Evolutionary conservation across 2,113 vertebrate species (phyloP).

Genomic region (Clinocottus analis): DNA sequence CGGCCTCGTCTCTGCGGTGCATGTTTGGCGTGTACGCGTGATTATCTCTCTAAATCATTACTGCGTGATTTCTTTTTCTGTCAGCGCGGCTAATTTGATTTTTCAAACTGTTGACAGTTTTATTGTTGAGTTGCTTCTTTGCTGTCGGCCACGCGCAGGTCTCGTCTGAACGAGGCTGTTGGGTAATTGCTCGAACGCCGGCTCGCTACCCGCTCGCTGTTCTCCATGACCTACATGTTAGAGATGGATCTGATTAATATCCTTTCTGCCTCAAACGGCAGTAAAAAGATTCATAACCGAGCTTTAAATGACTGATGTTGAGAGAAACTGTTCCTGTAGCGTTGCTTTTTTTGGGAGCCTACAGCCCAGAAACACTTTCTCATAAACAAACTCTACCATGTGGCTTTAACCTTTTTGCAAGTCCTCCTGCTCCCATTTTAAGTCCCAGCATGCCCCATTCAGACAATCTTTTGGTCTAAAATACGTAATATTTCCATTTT

Average conservation of each 20-base stretch:
- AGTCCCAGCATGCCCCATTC: no score
- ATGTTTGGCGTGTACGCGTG: slow-evolving; percentile 9
- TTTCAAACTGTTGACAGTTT: slow-evolving; percentile 62
- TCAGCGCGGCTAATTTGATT: slow-evolving; percentile 41
- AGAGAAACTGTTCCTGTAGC: slow-evolving; percentile 30
- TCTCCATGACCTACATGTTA: slow-evolving; percentile 47
- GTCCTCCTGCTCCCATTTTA: no score
- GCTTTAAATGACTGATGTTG: slow-evolving; percentile 42
- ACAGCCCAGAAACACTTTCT: background rate
- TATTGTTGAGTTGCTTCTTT: slow-evolving; percentile 47
- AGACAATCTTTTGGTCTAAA: no score
- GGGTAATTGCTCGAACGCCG: slow-evolving; percentile 60
- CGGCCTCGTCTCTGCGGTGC: slow-evolving; percentile 11
- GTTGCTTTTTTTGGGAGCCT: background rate
- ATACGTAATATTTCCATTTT: no score
- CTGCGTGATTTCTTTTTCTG: slow-evolving; percentile 14
- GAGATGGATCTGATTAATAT: slow-evolving; percentile 56
- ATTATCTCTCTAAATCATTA: slow-evolving; percentile 42
- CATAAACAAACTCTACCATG: background rate
- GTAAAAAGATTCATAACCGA: slow-evolving; percentile 33
- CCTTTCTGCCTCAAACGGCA: slow-evolving; percentile 54
- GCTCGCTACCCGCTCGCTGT: slow-evolving; percentile 16
- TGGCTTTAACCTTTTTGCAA: no score
- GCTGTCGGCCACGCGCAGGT: slow-evolving; percentile 45
- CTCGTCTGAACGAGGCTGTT: slow-evolving; percentile 61